Evolutionary conservation across 2,797 vertebrate species (phyloP), one percentile per base, ranked within the genome.

Genomic region (Channallabes apus): DNA sequence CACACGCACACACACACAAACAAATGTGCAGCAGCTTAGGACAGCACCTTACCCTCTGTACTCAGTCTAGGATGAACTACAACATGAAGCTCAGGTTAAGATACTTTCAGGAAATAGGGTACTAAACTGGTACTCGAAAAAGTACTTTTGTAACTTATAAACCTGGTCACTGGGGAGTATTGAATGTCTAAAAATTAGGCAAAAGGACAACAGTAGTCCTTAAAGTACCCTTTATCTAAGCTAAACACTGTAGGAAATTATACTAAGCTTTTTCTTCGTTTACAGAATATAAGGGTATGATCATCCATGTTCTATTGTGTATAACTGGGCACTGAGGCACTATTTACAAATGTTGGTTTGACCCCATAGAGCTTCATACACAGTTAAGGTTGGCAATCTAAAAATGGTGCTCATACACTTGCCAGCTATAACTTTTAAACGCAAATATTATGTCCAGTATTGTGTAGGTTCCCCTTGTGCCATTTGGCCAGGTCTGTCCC

Each of bases 1-100:
- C 68, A 54, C 79, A 77, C 64, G 80, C 83, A 75, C 69, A 78
- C 72, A 65, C 78, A 72, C 86, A 27, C 65, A 61, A 65, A 35
- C 78, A 75, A 27, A 72, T 61, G 56, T 72, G 56, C 24, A 54
- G 27, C 35, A 54, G 27, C 35, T 64, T 75, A 54, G 82, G 61
- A 83, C 35, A 77, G 29, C 75, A 67, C 51, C 59, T 54, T 61
- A 64, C 35, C 38, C 73, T 20, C 76, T 56, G 69, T 27, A 75
- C 64, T 69, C 68, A 69, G 41, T 46, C 35, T 59, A 17, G 22
- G 24, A 51, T 46, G 71, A 82, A 67, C n/a, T 56, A 61, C 12
- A 61, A 38, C 22, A 78, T 61, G 56, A 78, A 78, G 56, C 76
- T 78, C 29, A 61, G 58, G 61, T 78, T 38, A 29, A 75, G 46